Base-by-base conservation (phyloP, 2,797 vertebrate genomes). In the Xerus rutilus region DNA sequence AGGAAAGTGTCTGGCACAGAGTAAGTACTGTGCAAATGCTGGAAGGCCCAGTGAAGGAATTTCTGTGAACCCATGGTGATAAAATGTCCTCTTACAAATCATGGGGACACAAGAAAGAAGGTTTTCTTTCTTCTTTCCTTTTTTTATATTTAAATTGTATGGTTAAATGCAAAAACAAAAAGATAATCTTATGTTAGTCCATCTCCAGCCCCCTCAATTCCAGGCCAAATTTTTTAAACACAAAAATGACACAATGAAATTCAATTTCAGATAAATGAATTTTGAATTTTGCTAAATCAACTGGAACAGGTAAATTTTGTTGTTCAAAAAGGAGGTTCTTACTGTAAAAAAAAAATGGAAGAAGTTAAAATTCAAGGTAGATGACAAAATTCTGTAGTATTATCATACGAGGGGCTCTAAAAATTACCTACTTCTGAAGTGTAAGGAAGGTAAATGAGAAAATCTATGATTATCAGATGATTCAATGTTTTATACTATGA, bases 1-100 rank as follows among this genome's bases (percentile, higher is more conserved):
- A 52, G 73, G 13, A 67, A 83, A 82, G 30, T 3, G 28, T 35
- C 67, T 15, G 64, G 65, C n/a, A 32, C 15, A 47, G 0, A 32
- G 15, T 35, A 35, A 93, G 39, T 3, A 4, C 10, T 1, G 0
- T 9, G 21, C 9, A 7, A 49, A 7, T 9, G 9, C 0, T 3
- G 6, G 57, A 21, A 65, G 82, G 54, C 25, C 86, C 69, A 45
- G 65, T 3, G 1, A 45, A 32, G 39, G 59, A 17, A 4, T 39
- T 45, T 64, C 72, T 32, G 35, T 4, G 8, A 74, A 10, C 62
- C 72, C 45, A 30, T 0, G 1, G 17, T 25, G 52, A 30, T 7
- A 12, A 54, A 79, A 21, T 12, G 73, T 20, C 35, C 39, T 35
- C 54, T 32, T 23, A 39, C 8, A 9, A 45, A 57, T 0, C 12